phyloP scores from a whole-genome alignment of 1,140 invertebrate genomes.

The Pseudachorutes palmiensis region DNA sequence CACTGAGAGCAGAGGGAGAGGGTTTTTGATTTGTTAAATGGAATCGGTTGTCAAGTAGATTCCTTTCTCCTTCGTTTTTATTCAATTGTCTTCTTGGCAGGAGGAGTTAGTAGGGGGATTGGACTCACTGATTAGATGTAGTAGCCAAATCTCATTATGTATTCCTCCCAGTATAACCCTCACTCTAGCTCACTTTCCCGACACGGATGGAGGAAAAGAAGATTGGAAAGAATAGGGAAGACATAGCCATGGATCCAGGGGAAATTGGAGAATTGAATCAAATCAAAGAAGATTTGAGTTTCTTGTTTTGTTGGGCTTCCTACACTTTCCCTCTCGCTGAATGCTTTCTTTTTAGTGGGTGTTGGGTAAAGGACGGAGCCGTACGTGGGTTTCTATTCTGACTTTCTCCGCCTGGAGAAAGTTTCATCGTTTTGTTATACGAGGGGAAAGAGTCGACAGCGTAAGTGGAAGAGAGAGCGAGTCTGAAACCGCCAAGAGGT shows the following conservation, averaged over 20 bases:
- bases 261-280: conserved; percentile 13
- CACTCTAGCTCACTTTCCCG: too few species aligned
- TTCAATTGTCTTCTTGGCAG: conserved; percentile 2
- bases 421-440: neutral
- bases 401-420: too few species aligned
- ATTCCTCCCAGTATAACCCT: neutral
- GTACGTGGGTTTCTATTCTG: neutral
- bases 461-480: too few species aligned
- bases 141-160: conserved; percentile 10
- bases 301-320: neutral
- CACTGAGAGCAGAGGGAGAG: conserved; percentile 3
- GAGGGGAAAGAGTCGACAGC: too few species aligned
- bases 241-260: neutral
- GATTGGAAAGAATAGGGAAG: conserved; percentile 7
- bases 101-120: neutral
- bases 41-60: conserved; percentile 25
- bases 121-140: neutral
- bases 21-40: conserved; percentile 28
- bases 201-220: too few species aligned
- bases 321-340: neutral
- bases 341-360: neutral
- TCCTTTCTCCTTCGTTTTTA: neutral
- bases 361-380: neutral
- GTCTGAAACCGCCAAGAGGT: conserved; percentile 9
- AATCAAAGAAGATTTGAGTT: conserved; percentile 9